phyloP scores from a whole-genome alignment of 2,113 vertebrate species.

The Todiramphus saurophagus region DNA sequence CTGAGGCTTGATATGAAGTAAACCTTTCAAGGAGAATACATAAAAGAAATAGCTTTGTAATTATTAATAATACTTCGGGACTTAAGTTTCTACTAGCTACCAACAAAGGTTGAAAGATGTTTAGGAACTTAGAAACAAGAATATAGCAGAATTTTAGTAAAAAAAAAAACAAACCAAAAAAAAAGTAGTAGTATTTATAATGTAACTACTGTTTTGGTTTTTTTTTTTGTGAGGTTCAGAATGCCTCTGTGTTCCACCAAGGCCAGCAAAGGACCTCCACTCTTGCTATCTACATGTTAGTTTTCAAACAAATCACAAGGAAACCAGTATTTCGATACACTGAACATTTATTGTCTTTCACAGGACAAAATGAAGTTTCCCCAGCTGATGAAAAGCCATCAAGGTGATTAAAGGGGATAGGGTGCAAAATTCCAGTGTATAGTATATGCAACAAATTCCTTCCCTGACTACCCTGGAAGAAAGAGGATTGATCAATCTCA shows the following conservation, averaged over 20 bases:
- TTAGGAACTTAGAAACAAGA: not conserved
- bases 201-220: no score
- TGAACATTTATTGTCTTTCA: constrained; percentile 70
- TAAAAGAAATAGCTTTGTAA: not conserved
- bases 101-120: not conserved
- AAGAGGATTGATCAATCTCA: constrained; percentile 35
- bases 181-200: no score
- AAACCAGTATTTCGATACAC: constrained; percentile 19
- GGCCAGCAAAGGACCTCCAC: not conserved
- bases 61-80: not conserved
- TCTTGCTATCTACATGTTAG: not conserved
- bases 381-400: constrained; percentile 7
- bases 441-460: not conserved
- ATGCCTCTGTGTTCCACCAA: not conserved
- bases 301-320: not conserved
- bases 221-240: not conserved
- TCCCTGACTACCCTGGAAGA: constrained; percentile 49
- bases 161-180: no score
- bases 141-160: not conserved
- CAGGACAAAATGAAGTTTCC: constrained; percentile 51
- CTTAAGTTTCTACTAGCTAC: not conserved
- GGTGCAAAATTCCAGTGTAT: constrained; percentile 51
- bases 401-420: constrained; percentile 14
- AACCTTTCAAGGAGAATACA: not conserved
- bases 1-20: not conserved